These are phyloP conservation scores for Saccopteryx leptura DNA, from an alignment of 2,113 vertebrate species.

Conservation along the genomic window DNA sequence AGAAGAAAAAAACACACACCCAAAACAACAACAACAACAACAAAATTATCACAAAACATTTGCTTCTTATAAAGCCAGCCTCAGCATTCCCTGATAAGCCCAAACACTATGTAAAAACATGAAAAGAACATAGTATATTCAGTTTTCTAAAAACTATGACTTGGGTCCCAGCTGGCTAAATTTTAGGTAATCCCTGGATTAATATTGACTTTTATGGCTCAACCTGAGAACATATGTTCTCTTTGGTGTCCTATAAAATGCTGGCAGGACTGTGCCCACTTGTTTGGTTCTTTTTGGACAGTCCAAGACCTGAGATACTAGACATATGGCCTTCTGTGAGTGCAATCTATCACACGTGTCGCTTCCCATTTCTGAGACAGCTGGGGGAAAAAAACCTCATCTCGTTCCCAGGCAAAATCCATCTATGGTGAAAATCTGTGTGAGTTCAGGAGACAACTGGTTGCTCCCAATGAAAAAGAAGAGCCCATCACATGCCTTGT, in stretches of 20 bases:
- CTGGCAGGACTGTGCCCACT: not conserved
- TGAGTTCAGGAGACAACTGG: conserved; percentile 36
- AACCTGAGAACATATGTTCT: not conserved
- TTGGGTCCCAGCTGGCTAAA: not conserved
- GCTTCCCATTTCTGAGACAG: conserved; percentile 56
- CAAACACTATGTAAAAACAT: not conserved
- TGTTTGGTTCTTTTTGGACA: conserved; percentile 27
- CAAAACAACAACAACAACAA: not conserved
- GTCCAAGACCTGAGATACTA: not conserved
- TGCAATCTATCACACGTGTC: conserved; percentile 26
- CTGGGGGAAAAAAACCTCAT: not conserved
- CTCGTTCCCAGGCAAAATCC: conserved; percentile 44
- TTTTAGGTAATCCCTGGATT: not conserved
- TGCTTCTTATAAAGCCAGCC: not conserved
- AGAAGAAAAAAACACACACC: too few species aligned
- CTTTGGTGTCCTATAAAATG: conserved; percentile 22
- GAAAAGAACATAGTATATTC: not conserved
- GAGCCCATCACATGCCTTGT: not conserved
- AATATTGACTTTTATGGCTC: not conserved
- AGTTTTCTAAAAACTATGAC: not conserved
- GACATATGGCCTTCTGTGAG: conserved; percentile 31
- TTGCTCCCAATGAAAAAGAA: conserved; percentile 33
- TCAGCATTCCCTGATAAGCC: not conserved
- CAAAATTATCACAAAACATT: not conserved
- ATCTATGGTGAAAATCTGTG: conserved; percentile 56